Base-by-base conservation (phyloP, 2,797 vertebrate genomes). In the Scyliorhinus canicula region DNA sequence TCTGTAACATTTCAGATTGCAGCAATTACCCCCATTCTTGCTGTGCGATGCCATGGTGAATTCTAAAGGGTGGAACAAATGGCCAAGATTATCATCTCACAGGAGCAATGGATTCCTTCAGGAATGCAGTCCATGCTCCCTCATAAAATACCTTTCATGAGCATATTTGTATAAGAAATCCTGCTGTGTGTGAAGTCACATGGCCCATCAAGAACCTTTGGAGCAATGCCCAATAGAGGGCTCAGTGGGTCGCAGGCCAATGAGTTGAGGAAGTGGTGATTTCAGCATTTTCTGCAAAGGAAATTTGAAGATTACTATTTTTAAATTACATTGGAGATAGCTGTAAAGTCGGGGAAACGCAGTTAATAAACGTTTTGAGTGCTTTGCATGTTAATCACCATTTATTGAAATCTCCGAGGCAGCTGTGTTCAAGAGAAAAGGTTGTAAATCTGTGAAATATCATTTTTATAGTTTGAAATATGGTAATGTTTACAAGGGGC, bases 101-200 rank as follows among this genome's bases (percentile, higher is more conserved):
- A 44, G 40, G n/a, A 44, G 1, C 2, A 65, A 2, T 65, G n/a
- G 21, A 65, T 40, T 63, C 7, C 1, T 91, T 91, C 60, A 44
- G 79, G 21, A 82, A 47, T 47, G 44, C 44, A 47, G 19, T 2
- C 57, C 35, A 26, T 8, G 21, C 3, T 63, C 6, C n/a, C 88
- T 63, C 88, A 63, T n/a, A n/a, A 91, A 91, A 44, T 91, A 44
- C 21, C n/a, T 91, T 65, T 65, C 40, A 91, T 91, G 57, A 91
- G 57, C 57, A 24, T 91, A 91, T 91, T 40, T 79, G 77, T 79
- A 24, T n/a, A 44, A 44, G 19, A 82, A 47, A 82, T 6, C 40
- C 24, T 40, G 57, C 57, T 91, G 88, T 44, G 8, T 40, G 57
- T 63, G 57, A 91, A 24, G 60, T 4, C 88, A n/a, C 35, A 24